Conservation (phyloP, 2,888 invertebrate species). For the Drosophila affinis region DNA sequence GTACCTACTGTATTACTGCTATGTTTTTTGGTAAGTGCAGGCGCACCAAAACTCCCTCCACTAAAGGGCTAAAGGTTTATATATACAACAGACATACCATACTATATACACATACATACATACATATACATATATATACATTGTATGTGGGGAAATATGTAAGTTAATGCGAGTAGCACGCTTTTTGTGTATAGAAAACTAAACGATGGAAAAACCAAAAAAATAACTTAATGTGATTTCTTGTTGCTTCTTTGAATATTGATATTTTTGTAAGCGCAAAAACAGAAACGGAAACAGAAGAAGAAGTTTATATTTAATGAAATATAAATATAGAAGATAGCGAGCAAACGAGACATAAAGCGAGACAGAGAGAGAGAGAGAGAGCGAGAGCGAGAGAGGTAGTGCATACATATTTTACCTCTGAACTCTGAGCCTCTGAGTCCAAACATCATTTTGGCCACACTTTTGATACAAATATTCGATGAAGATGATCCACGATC, state of each 20-base stretch:
- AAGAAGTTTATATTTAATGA: conserved; percentile 15
- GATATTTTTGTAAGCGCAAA: conserved; percentile 71
- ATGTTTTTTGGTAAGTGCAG: conserved; percentile 60
- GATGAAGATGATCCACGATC: conserved; percentile 12
- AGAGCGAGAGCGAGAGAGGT: conserved; percentile 33
- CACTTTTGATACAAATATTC: conserved; percentile 57
- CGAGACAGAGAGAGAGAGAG: conserved; percentile 5
- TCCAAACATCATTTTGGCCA: conserved; percentile 47
- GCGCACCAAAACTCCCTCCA: conserved; percentile 72
- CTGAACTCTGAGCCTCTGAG: conserved; percentile 5
- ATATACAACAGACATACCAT: no score
- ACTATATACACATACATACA: background rate
- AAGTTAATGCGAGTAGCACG: conserved; percentile 67
- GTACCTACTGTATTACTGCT: no score
- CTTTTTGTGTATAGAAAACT: conserved; percentile 69
- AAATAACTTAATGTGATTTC: conserved; percentile 72
- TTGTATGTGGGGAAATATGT: no score
- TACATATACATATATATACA: no score
- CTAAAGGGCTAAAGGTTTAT: conserved; percentile 54
- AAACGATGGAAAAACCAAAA: conserved; percentile 13
- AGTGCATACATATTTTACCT: conserved; percentile 33
- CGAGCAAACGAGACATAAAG: conserved; percentile 6
- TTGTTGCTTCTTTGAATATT: conserved; percentile 78
- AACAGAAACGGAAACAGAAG: conserved; percentile 40
- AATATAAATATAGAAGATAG: background rate